phyloP scores from a whole-genome alignment of 1,140 invertebrate genomes.

The Linepithema humile region DNA sequence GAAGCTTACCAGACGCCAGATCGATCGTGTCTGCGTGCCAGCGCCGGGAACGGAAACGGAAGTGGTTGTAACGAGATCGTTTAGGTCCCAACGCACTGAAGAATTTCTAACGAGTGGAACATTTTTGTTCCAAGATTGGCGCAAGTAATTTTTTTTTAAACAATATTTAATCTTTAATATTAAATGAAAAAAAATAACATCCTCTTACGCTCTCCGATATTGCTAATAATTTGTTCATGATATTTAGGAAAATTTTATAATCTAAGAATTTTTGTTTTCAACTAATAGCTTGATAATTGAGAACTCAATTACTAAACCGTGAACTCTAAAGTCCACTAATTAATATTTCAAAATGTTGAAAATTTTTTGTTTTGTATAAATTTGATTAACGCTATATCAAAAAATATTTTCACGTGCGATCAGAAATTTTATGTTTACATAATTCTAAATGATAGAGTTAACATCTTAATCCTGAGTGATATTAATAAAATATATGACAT shows the following conservation, averaged over 20 bases:
- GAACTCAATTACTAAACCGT: not conserved
- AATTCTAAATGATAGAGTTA: too few species aligned
- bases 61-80: constrained; percentile 51
- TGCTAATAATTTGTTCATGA: not conserved
- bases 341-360: not conserved
- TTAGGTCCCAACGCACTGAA: not conserved
- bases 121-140: constrained; percentile 4
- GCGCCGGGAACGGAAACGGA: constrained; percentile 55
- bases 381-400: not conserved
- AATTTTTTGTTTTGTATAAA: not conserved
- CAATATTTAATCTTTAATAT: not conserved
- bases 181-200: not conserved
- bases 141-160: not conserved
- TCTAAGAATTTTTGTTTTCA: not conserved
- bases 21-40: constrained; percentile 70
- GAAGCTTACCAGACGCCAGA: constrained; percentile 58
- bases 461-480: not conserved
- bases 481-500: not conserved
- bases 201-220: not conserved
- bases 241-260: not conserved
- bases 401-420: not conserved
- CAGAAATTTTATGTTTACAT: not conserved
- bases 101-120: constrained; percentile 48
- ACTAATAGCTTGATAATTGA: too few species aligned
- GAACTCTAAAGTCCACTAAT: not conserved